Percentiles rank a stretch among this genome's conserved stretches.
Conservation (phyloP, 2,113 vertebrate genomes). For the Austrofundulus limnaeus region DNA sequence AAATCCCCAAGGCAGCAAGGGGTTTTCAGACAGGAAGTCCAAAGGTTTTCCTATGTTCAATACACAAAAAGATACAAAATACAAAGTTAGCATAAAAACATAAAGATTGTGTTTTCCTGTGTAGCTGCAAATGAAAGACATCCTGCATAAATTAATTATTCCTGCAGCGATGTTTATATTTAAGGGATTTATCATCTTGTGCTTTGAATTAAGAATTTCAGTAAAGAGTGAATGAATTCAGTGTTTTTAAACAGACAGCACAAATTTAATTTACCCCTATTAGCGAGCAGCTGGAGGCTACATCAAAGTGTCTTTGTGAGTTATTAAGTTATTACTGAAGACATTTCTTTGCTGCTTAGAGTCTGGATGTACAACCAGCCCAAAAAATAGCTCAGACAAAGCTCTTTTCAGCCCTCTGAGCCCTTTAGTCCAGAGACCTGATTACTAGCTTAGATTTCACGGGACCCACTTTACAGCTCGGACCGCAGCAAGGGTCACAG, state of each 20-base stretch:
- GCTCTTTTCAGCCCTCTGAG: constrained; percentile 31
- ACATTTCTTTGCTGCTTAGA: constrained; percentile 9
- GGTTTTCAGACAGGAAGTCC: neutral
- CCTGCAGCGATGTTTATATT: no score
- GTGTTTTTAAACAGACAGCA: neutral
- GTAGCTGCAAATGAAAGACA: no score
- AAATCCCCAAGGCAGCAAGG: constrained; percentile 9
- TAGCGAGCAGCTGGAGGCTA: constrained; percentile 1
- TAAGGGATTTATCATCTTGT: no score
- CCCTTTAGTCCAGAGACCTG: constrained; percentile 51
- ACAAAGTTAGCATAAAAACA: neutral
- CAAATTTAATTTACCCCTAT: constrained; percentile 11
- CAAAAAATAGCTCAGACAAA: constrained; percentile 13
- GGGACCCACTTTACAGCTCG: constrained; percentile 34
- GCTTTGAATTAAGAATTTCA: no score
- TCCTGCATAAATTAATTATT: no score
- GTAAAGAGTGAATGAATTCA: no score
- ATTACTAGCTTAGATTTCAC: constrained; percentile 58
- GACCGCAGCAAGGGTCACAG: constrained; percentile 12
- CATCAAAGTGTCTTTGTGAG: constrained; percentile 16
- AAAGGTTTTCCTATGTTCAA: constrained; percentile 31
- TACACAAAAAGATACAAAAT: neutral
- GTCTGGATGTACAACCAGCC: constrained; percentile 19
- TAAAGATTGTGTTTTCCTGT: no score
- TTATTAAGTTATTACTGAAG: constrained; percentile 22